A percentile compares a stretch with the other conserved stretches of the same genome.
phyloP scores from a whole-genome alignment of 2,797 vertebrate genomes.

The Thalassophryne amazonica region DNA sequence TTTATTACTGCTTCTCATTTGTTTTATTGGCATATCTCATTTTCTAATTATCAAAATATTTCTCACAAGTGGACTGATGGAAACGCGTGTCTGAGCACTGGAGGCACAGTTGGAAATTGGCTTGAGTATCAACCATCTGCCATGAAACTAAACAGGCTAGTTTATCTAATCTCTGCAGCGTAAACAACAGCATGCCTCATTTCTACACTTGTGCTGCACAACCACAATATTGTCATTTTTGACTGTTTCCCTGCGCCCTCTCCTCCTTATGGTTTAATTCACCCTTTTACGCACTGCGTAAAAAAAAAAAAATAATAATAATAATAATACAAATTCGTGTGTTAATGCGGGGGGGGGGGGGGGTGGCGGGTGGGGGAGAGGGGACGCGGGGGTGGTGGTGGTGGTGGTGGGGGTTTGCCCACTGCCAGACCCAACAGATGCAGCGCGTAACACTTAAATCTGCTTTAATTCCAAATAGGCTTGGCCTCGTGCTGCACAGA shows the following conservation, averaged over 20 bases:
- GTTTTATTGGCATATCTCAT: constrained; percentile 77
- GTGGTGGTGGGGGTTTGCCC: constrained; percentile 27
- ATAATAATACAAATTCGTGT: too few relatives aligned
- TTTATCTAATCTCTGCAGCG: constrained; percentile 90
- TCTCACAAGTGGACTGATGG: constrained; percentile 75
- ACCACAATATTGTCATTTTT: constrained; percentile 53
- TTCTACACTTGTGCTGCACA: constrained; percentile 81
- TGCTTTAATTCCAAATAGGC: constrained; percentile 80
- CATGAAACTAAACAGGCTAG: constrained; percentile 87
- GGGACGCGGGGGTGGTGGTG: too few relatives aligned
- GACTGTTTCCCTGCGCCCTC: constrained; percentile 33
- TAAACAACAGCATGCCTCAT: constrained; percentile 89
- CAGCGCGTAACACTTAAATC: constrained; percentile 76
- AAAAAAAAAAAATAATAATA: too few relatives aligned
- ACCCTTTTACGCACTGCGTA: constrained; percentile 33
- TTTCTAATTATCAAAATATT: constrained; percentile 83
- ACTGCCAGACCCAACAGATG: constrained; percentile 75
- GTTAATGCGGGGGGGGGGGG: too few relatives aligned
- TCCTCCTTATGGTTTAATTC: constrained; percentile 35
- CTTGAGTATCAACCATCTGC: constrained; percentile 88
- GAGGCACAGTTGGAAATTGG: constrained; percentile 83
- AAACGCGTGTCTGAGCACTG: constrained; percentile 83
- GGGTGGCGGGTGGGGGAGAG: too few relatives aligned
- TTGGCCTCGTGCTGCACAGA: constrained; percentile 67
- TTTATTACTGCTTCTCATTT: constrained; percentile 64